A percentile compares a stretch with the other conserved stretches of the same genome.
Evolutionary conservation across 1,140 invertebrate genomes (phyloP).

Genomic region (Drosophila miranda): DNA sequence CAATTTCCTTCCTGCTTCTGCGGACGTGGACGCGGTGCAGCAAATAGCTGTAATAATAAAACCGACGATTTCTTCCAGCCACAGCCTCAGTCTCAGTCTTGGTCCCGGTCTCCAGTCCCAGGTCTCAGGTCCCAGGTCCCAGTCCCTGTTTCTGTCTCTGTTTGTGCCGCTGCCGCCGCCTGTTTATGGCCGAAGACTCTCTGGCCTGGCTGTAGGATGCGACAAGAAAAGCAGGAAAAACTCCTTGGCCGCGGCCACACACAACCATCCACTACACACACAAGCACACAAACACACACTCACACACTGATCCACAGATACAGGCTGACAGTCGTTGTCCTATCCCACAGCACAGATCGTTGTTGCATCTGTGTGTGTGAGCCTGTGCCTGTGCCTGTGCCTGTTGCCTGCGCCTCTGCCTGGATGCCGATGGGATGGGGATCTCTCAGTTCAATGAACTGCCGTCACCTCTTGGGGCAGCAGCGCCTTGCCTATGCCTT

Average conservation of each 20-base stretch:
- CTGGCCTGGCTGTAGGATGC: conserved; percentile 59
- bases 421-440: conserved; percentile 1
- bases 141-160: conserved; percentile 17
- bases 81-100: conserved; percentile 4
- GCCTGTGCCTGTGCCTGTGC: conserved; percentile 26
- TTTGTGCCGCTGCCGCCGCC: conserved; percentile 13
- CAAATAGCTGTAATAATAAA: conserved; percentile 75
- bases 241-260: conserved; percentile 59
- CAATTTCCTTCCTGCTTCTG: conserved; percentile 72
- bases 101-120: conserved; percentile 12
- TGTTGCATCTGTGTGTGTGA: conserved; percentile 11
- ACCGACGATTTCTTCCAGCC: conserved; percentile 39
- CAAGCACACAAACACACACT: conserved; percentile 4
- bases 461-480: conserved; percentile 71
- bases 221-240: conserved; percentile 80
- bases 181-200: conserved; percentile 36
- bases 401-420: conserved; percentile 26
- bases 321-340: conserved; percentile 52
- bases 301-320: conserved; percentile 2
- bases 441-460: conserved; percentile 65
- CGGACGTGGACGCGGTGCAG: conserved; percentile 17
- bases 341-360: conserved; percentile 37
- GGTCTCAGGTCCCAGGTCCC: conserved; percentile 3
- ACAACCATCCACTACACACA: conserved; percentile 27
- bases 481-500: conserved; percentile 55